A percentile compares a stretch with the other conserved stretches of the same genome.
Evolutionary conservation across 2,888 invertebrate genomes (phyloP).

Genomic region (Nemotelus nigrinus): DNA sequence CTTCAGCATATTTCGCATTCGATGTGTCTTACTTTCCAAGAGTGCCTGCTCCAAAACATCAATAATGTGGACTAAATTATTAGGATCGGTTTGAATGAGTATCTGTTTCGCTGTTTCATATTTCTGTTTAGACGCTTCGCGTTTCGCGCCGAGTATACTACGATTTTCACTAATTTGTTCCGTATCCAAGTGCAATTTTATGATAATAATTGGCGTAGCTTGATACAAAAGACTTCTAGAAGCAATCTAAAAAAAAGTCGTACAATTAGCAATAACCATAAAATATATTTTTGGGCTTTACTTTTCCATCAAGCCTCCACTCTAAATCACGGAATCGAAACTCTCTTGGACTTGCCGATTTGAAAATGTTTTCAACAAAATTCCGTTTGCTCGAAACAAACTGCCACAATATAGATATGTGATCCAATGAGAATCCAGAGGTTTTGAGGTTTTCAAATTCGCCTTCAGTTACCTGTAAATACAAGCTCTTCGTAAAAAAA

Average conservation of each 20-base stretch:
- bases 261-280: background rate
- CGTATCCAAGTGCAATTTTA: conserved; percentile 68
- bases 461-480: conserved; percentile 51
- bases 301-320: conserved; percentile 75
- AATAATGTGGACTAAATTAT: conserved; percentile 71
- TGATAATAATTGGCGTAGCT: conserved; percentile 69
- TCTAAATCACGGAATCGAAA: conserved; percentile 68
- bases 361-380: conserved; percentile 62
- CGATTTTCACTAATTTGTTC: conserved; percentile 63
- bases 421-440: conserved; percentile 56
- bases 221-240: conserved; percentile 70
- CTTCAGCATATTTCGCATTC: conserved; percentile 61
- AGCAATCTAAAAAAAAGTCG: conserved; percentile 63
- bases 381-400: conserved; percentile 60
- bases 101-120: conserved; percentile 63
- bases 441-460: conserved; percentile 56
- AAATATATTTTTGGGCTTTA: conserved; percentile 53
- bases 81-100: conserved; percentile 70
- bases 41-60: conserved; percentile 72
- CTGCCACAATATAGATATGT: conserved; percentile 60
- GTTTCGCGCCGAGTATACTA: conserved; percentile 53
- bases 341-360: conserved; percentile 59
- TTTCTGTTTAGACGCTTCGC: conserved; percentile 56
- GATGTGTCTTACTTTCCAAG: conserved; percentile 69
- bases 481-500: background rate